Evolutionary conservation across 2,797 vertebrate species (phyloP).

Genomic region (Xerus rutilus): DNA sequence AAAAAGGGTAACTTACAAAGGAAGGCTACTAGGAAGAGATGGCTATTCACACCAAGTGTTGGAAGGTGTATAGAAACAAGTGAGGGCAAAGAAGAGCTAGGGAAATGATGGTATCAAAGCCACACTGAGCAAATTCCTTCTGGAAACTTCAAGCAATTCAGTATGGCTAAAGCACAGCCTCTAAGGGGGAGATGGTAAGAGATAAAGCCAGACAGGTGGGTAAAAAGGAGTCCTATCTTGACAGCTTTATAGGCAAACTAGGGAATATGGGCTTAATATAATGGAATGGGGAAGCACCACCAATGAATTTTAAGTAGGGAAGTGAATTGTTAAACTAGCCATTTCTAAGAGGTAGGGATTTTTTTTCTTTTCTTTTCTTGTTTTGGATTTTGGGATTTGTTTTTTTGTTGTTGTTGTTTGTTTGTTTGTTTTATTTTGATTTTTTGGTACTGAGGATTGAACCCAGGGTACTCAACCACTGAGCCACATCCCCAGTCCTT

Average conservation of each 20-base stretch:
- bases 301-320: neutral
- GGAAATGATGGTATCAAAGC: neutral
- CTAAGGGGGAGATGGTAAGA: neutral
- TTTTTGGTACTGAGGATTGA: no score
- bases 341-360: slow-evolving; percentile 15
- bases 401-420: no score
- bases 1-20: neutral
- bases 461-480: no score
- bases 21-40: neutral
- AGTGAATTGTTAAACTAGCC: neutral
- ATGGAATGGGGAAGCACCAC: neutral
- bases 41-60: neutral
- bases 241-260: neutral
- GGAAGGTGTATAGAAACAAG: neutral
- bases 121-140: neutral
- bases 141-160: neutral
- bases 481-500: no score
- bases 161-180: neutral
- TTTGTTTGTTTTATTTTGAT: no score
- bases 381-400: no score
- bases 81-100: neutral
- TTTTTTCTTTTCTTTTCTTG: no score
- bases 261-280: neutral
- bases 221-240: neutral
- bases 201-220: neutral